phyloP scores from a whole-genome alignment of 2,888 invertebrate species.

The Sipha maydis region DNA sequence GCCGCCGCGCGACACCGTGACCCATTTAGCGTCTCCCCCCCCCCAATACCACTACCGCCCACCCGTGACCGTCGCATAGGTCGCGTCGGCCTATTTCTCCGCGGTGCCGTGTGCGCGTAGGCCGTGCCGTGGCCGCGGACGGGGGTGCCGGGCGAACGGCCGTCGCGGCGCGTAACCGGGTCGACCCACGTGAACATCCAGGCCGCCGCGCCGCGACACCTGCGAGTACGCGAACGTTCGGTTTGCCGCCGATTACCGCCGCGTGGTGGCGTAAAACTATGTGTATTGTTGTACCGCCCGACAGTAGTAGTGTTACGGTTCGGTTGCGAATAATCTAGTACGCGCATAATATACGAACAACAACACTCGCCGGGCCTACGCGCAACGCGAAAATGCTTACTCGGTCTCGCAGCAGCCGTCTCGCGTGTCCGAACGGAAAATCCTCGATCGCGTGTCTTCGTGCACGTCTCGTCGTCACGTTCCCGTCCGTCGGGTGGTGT shows the following conservation, averaged over 20 bases:
- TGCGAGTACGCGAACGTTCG: neutral
- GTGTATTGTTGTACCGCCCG: too few species aligned
- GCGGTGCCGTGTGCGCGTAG: neutral
- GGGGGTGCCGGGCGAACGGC: neutral
- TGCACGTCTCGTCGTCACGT: too few species aligned
- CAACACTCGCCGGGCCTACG: too few species aligned
- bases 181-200: slow-evolving; percentile 31
- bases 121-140: neutral
- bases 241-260: neutral
- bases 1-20: slow-evolving; percentile 18
- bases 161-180: neutral
- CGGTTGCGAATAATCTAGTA: too few species aligned
- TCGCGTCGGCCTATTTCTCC: slow-evolving; percentile 26
- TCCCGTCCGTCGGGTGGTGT: too few species aligned
- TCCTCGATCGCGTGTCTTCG: too few species aligned
- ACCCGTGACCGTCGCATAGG: neutral
- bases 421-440: too few species aligned
- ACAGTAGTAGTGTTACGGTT: too few species aligned
- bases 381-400: too few species aligned
- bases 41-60: neutral
- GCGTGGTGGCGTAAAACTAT: too few species aligned
- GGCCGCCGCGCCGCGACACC: neutral
- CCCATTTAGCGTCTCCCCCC: neutral
- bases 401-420: too few species aligned
- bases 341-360: too few species aligned